Base-by-base conservation (phyloP, 37 sponge, comb jelly and placozoan species). In the Hexactinellida sp. region DNA sequence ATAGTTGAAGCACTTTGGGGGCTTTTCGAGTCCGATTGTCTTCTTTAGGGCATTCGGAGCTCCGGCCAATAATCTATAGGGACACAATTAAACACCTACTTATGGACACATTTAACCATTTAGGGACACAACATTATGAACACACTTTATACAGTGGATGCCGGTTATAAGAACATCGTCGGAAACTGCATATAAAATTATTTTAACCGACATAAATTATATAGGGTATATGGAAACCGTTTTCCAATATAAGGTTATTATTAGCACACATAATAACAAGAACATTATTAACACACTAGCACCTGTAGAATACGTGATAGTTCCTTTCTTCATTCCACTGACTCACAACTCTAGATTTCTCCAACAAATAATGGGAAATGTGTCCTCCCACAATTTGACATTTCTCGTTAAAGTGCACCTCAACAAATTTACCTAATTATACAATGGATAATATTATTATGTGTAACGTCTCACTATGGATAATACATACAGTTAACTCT, bases 371-470 rank as follows among this genome's bases (percentile, higher is more conserved):
- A 83, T 95, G 95, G 21, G 93, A 95, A 41, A 97, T 90, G 87
- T 87, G 88, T 0, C 98, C 98, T 28, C 98, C 98, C 0, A 97
- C 95, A 0, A 97, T 94, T 37, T 89, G 83, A 55, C 86, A 90
- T 95, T 91, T 83, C 24, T 88, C 87, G 83, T 86, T 90, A 85
- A 88, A 97, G 90, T 97, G 95, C 1, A 97, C 88, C 90, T 97
- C 97, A 21, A 92, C 89, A 87, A 97, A 97, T 55, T 95, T 95
- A 38, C 95, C n/a, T n/a, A n/a, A n/a, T n/a, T n/a, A n/a, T n/a
- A n/a, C n/a, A n/a, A n/a, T n/a, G n/a, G n/a, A 25, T 30, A 82
- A 82, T 23, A n/a, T n/a, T n/a, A n/a, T n/a, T n/a, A n/a, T n/a
- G n/a, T n/a, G n/a, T n/a, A n/a, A n/a, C n/a, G n/a, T n/a, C n/a